Base-by-base conservation (phyloP, 92 coral and sea anemone species). In the Metridium senile region DNA sequence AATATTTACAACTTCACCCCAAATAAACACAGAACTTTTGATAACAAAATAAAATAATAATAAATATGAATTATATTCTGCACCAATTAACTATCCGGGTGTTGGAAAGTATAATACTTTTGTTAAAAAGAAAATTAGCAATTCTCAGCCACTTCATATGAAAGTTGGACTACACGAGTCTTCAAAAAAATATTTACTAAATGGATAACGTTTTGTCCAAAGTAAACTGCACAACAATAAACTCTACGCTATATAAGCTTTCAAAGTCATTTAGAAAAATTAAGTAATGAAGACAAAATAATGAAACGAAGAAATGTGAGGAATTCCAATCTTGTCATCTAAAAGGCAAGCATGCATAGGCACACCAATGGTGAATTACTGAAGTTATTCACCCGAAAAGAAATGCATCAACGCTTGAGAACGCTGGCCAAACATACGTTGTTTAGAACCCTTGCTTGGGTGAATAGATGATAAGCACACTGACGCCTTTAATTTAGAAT, bases 291-390 rank as follows among this genome's bases (percentile, higher is more conserved):
- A 68, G 30, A 20, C 1, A 68, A 68, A 39, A 23, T n/a, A 19
- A 23, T 29, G 30, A 68, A 68, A 9, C 17, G 57, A 0, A 73
- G 11, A 34, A 21, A 73, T 73, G 54, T 58, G 23, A 73, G 63
- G 27, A 33, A 57, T 73, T 73, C 31, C 18, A n/a, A 33, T 33
- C 63, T 16, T 13, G 22, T 73, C 68, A 20, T 54, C 54, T 8
- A 57, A 45, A 73, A 62, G 29, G 26, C 68, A 73, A 57, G 78
- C 78, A 73, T 73, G 78, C 77, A 58, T 73, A 73, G 32, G 68
- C 67, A 73, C 31, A 35, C 28, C 33, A 33, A 29, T 58, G 26
- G 27, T 19, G 49, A 53, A 21, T 20, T 0, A 26, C 59, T 22
- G 35, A 20, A 73, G 26, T 27, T 33, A 58, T 23, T 35, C 78